Evolutionary conservation across 2,797 vertebrate genomes (phyloP).

Genomic region (Chiloscyllium punctatum): DNA sequence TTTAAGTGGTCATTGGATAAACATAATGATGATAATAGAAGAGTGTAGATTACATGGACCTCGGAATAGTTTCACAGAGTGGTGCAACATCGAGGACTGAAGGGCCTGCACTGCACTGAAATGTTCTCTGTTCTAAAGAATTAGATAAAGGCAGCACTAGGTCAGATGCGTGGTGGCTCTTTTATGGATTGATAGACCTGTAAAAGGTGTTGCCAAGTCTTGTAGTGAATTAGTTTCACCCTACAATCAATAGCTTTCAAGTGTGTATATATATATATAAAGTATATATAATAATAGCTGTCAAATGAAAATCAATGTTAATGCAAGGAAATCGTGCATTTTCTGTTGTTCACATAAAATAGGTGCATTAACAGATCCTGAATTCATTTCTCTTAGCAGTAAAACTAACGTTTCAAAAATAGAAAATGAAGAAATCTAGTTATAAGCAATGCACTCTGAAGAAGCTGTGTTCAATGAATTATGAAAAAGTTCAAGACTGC

Average conservation of each 20-base stretch:
- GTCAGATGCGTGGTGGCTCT: neutral
- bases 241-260: neutral
- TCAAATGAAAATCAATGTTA: neutral
- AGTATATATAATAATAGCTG: neutral
- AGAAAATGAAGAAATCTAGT: neutral
- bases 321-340: neutral
- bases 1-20: too few relatives aligned
- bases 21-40: too few relatives aligned
- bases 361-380: neutral
- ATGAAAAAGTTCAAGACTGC: neutral
- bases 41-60: too few relatives aligned
- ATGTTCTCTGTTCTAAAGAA: neutral
- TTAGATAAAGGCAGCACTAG: neutral
- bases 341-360: neutral
- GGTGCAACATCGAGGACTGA: too few relatives aligned
- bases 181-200: neutral
- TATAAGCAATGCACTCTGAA: neutral
- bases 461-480: neutral
- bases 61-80: too few relatives aligned
- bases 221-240: neutral
- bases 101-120: too few relatives aligned
- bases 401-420: neutral
- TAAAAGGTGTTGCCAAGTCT: neutral
- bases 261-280: too few relatives aligned
- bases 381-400: neutral